These are phyloP conservation scores for Pipistrellus nathusii DNA, from an alignment of 2,797 vertebrate species.

Conservation along the genomic window DNA sequence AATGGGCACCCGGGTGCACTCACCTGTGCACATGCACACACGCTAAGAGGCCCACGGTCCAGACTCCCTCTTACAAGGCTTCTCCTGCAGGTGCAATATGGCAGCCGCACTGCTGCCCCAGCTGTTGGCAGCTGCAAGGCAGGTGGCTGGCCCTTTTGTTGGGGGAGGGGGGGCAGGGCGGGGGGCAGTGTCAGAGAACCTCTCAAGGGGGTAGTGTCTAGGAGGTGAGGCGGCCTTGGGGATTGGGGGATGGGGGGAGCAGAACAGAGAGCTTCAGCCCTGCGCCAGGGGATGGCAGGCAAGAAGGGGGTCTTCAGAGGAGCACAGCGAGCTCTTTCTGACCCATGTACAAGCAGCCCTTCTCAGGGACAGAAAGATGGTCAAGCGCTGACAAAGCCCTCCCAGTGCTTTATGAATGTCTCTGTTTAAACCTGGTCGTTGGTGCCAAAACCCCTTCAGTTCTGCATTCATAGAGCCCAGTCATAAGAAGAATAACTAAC, in stretches of 20 bases:
- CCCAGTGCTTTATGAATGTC: constrained; percentile 77
- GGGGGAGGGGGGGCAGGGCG: neutral
- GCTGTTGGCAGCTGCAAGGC: neutral
- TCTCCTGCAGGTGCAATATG: neutral
- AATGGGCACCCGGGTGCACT: neutral
- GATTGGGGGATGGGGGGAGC: neutral
- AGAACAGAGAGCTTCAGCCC: constrained; percentile 11
- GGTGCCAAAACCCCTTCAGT: constrained; percentile 61
- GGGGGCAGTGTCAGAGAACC: neutral
- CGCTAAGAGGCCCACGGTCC: neutral
- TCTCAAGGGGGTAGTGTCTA: neutral
- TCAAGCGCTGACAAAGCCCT: constrained; percentile 72
- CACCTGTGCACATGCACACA: too few relatives aligned
- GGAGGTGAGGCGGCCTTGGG: neutral
- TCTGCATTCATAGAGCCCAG: constrained; percentile 57
- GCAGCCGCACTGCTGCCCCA: neutral
- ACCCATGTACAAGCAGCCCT: constrained; percentile 61
- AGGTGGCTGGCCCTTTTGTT: neutral
- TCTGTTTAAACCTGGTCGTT: constrained; percentile 75
- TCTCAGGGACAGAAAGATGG: constrained; percentile 72
- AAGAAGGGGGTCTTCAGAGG: neutral
- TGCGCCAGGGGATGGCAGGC: neutral
- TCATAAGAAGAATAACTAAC: constrained; percentile 53
- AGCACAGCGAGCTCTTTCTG: constrained; percentile 76
- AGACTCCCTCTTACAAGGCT: neutral